Evolutionary conservation across 1,140 invertebrate genomes (phyloP), one percentile per base, ranked within the genome.

Genomic region (Macrobrachium rosenbergii): DNA sequence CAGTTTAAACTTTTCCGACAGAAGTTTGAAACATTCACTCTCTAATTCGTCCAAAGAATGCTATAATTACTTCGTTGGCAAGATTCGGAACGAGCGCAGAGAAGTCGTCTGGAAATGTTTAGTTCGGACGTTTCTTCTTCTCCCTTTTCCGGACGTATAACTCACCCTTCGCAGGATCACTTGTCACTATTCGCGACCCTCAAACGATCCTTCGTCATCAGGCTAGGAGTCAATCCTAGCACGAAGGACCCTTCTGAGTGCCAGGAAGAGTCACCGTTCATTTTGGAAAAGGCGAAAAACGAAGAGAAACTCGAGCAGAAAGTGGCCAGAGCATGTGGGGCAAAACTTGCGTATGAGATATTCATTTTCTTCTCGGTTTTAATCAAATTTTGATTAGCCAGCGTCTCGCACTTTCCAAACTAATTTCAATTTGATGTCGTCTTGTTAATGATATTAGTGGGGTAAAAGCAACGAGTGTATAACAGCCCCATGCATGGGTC

Each of bases 321-420:
- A 58, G 16, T 75, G 69, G 37, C 58, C 69, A 73, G 78, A 73
- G 67, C 85, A 75, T 87, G 85, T 45, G 72, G 59, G 69, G 59
- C 58, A 81, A 81, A 87, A 87, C 78, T 87, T 87, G 69, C 59
- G 59, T 87, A 87, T 76, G 78, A 87, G 85, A 87, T 87, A 87
- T 87, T 82, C 85, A 87, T 87, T 87, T 87, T 87, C 85, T 87
- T 87, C 69, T 87, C 77, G 84, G 85, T 82, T 87, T 87, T 87
- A 87, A 87, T 87, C 78, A 87, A 76, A 87, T 87, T 87, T 87
- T 87, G 78, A 87, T 87, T 82, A 87, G 85, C 85, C 78, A 37
- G 69, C 78, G 85, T 87, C 85, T 87, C 85, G 78, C 85, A 82
- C 78, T 82, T 87, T 87, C 52, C 85, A 87, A 87, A 87, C 85